Percentiles rank a stretch among this genome's conserved stretches.
These are phyloP conservation scores for Pristionchus japonicus DNA, from an alignment of 2,888 invertebrate species.

Conservation along the genomic window DNA sequence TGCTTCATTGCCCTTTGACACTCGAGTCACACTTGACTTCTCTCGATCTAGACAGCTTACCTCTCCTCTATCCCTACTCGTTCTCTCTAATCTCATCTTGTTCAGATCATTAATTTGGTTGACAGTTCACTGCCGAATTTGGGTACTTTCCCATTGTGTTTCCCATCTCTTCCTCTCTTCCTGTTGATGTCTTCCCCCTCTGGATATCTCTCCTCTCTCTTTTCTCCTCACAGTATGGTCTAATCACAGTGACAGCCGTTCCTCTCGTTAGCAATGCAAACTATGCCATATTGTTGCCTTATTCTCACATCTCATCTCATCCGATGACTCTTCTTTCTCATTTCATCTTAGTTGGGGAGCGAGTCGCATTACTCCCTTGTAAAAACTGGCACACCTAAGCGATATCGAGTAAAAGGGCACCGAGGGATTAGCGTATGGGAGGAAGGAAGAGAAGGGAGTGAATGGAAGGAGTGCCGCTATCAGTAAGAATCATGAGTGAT, in stretches of 20 bases:
- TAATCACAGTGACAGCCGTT: conserved; percentile 44
- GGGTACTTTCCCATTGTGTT: background rate
- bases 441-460: background rate
- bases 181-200: background rate
- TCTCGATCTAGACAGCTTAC: background rate
- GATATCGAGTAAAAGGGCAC: background rate
- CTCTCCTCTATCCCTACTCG: background rate
- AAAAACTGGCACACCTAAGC: background rate
- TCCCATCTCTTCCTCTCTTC: background rate
- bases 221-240: conserved; percentile 27
- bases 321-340: background rate
- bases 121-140: background rate
- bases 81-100: background rate
- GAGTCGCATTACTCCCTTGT: background rate
- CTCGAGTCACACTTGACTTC: background rate
- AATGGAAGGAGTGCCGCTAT: conserved; percentile 31
- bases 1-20: background rate
- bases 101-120: background rate
- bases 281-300: conserved; percentile 35
- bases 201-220: background rate
- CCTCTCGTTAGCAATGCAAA: conserved; percentile 43
- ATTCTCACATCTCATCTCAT: conserved; percentile 1
- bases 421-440: background rate
- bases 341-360: background rate
- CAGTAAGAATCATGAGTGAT: conserved; percentile 12